phyloP scores from a whole-genome alignment of 1,140 invertebrate genomes.

The Homalodisca vitripennis region DNA sequence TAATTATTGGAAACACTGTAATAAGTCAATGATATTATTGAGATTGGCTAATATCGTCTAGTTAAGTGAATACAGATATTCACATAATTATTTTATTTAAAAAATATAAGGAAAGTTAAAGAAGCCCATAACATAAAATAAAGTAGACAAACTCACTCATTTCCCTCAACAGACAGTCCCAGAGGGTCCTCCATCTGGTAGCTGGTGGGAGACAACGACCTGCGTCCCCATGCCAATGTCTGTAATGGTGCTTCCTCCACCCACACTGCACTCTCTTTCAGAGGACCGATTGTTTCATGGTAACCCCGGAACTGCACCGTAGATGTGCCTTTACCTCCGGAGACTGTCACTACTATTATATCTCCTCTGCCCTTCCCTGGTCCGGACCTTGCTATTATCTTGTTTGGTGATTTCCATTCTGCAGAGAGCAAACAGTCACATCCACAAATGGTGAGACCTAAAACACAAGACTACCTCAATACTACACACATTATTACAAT shows the following conservation, averaged over 20 bases:
- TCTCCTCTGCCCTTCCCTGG: slow-evolving; percentile 93
- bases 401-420: slow-evolving; percentile 97
- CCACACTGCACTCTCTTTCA: slow-evolving; percentile 99
- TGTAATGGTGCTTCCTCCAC: slow-evolving; percentile 86
- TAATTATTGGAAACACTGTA: too few relatives aligned
- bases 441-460: slow-evolving; percentile 92
- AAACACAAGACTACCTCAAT: too few relatives aligned
- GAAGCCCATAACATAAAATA: too few relatives aligned
- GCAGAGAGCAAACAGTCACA: slow-evolving; percentile 92
- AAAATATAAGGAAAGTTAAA: too few relatives aligned
- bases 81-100: too few relatives aligned
- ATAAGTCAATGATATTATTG: too few relatives aligned
- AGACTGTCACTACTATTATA: slow-evolving; percentile 88
- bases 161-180: slow-evolving; percentile 90
- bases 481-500: too few relatives aligned
- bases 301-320: slow-evolving; percentile 94
- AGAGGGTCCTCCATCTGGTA: slow-evolving; percentile 91
- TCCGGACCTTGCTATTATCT: slow-evolving; percentile 96
- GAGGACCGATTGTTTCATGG: slow-evolving; percentile 84
- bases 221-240: slow-evolving; percentile 73
- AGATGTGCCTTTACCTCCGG: slow-evolving; percentile 89
- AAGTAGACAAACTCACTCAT: slow-evolving; percentile 69
- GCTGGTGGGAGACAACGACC: slow-evolving; percentile 78
- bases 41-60: too few relatives aligned
- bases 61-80: too few relatives aligned